Percentiles rank a stretch among this genome's conserved stretches.
Conservation (phyloP, 2,888 invertebrate species). For the Eulithis testata region DNA sequence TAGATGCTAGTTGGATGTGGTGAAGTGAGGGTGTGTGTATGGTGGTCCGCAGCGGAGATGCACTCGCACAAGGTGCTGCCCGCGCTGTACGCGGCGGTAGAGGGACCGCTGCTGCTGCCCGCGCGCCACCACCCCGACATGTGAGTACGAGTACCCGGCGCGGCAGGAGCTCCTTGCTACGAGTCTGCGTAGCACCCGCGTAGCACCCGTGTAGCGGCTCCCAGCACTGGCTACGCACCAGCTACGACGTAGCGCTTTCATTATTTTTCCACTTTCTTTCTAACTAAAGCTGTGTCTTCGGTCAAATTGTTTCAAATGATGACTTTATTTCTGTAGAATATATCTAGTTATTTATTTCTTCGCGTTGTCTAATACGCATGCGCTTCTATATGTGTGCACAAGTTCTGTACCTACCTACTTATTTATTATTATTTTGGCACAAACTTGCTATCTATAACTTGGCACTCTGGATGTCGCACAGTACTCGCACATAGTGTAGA, state of each 20-base stretch:
- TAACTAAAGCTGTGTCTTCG: background rate
- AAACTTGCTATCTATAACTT: too few relatives aligned
- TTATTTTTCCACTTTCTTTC: background rate
- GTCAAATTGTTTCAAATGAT: too few relatives aligned
- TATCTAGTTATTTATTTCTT: too few relatives aligned
- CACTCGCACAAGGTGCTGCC: constrained; percentile 77
- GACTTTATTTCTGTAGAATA: too few relatives aligned
- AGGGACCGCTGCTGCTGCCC: constrained; percentile 56
- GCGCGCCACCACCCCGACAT: constrained; percentile 57
- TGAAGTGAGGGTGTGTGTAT: constrained; percentile 50
- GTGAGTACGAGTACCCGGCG: constrained; percentile 64
- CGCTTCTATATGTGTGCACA: too few relatives aligned
- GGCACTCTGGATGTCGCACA: too few relatives aligned
- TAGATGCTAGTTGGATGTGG: constrained; percentile 17
- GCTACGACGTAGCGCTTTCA: constrained; percentile 22
- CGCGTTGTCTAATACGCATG: too few relatives aligned
- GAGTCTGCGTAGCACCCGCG: constrained; percentile 28
- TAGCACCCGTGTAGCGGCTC: constrained; percentile 24
- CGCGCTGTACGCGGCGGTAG: constrained; percentile 78
- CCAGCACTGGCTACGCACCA: constrained; percentile 20
- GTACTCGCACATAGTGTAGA: too few relatives aligned
- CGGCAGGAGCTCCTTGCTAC: background rate
- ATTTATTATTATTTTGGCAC: too few relatives aligned
- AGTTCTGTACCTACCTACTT: too few relatives aligned
- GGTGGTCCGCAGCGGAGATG: constrained; percentile 73